Base-by-base conservation (phyloP, 2,797 vertebrate genomes). In the Acridotheres tristis region DNA sequence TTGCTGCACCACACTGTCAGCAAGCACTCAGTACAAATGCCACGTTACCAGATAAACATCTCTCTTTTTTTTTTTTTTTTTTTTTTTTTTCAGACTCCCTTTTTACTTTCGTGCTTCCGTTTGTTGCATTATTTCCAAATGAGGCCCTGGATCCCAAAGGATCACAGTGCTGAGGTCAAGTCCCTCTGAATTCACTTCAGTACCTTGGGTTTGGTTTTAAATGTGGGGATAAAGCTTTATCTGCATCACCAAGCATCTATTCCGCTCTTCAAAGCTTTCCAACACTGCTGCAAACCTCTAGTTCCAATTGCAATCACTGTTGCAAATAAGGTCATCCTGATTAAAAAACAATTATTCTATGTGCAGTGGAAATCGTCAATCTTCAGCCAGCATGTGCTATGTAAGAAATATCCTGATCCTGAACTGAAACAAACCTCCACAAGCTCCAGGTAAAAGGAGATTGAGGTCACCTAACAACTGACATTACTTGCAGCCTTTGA, bases 1-100 rank as follows among this genome's bases (percentile, higher is more conserved):
- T 81, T 89, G 92, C 93, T 83, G 93, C 88, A 80, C 65, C 88
- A 65, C 86, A 13, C 88, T 53, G 83, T 86, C 94, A 91, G 94
- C 77, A 47, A 94, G 94, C 5, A 5, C 71, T 93, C 90, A 55
- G 73, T 59, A 62, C 92, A 94, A 91, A 96, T 50, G 77, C 94
- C 93, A 94, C 29, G 6, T 67, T 95, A 93, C 63, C 67, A 90
- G 88, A 90, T 34, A 82, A 93, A 82, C 2, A 11, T 40, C 32
- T 66, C 68, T 66, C n/a, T 45, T 14, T 16, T 59, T 34, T 34
- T 34, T 66, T 45, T 14, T 16, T 59, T 34, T 34, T 65, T 67
- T 29, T 29, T 62, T 42, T 72, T 80, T 72, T 80, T 11, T 7
- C 67, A 83, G 51, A 72, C 30, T 92, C 53, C 23, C 48, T 42